Evolutionary conservation across 2,113 vertebrate species (phyloP), one percentile per base, ranked within the genome.

Genomic region (Etia nguti): DNA sequence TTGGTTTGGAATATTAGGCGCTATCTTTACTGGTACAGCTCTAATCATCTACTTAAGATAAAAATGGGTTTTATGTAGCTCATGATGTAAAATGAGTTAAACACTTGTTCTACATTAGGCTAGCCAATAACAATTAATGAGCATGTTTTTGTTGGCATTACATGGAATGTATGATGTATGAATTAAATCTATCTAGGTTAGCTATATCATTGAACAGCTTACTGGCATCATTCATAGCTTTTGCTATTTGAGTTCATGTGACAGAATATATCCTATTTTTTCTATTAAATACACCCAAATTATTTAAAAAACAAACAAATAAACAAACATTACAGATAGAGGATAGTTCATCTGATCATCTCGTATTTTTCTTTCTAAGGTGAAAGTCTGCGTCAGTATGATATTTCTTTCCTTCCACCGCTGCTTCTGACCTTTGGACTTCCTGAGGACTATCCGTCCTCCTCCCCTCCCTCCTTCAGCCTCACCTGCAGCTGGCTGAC

Each of bases 401-500:
- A 94, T 1, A 93, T 98, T 75, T 96, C 96, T 48, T 98, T 96
- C 87, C 94, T 98, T 84, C 98, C 98, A 81, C 96, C 97, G 70
- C 94, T 98, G 4, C 90, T 96, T 89, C 94, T 98, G 95, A 97
- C 96, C 90, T 98, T 98, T 88, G 96, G 97, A n/a, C 94, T 98
- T 73, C 97, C 97, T 12, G 91, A 94, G 10, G 95, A 97, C 88
- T 98, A 98, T 92, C 98, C 98, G 1, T 98, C 97, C 1, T 92
- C 94, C 26, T 96, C 96, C 65, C 96, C 97, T 2, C 97, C 98
- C 1, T 89, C 86, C 15, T 98, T 97, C 88, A 97, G 96, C 65
- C 97, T 98, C 92, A 97, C 95, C 89, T 97, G 97, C 88, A 97
- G 96, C 94, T 98, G 98, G 98, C 96, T 98, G 85, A 97, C 97